These are phyloP conservation scores for Nebria brevicollis DNA, from an alignment of 2,888 invertebrate species.

Conservation along the genomic window DNA sequence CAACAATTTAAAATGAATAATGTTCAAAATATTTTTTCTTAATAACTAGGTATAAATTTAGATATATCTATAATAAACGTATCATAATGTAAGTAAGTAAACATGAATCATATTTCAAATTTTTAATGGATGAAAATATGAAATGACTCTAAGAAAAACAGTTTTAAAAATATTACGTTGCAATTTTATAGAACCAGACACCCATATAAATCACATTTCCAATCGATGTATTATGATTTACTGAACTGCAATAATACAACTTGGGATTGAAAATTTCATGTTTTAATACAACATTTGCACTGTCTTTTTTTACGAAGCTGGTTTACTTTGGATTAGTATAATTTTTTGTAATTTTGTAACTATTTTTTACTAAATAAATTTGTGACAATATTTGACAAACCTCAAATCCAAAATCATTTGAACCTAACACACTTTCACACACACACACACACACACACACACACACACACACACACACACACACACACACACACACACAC, in stretches of 20 bases:
- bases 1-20: too few species aligned
- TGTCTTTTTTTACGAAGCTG: not conserved
- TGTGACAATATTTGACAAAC: too few species aligned
- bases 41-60: not conserved
- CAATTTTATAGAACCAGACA: not conserved
- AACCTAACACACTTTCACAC: too few species aligned
- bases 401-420: too few species aligned
- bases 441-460: too few species aligned
- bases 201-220: not conserved
- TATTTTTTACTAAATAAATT: too few species aligned
- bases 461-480: too few species aligned
- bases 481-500: too few species aligned
- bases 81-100: not conserved
- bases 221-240: not conserved
- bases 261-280: not conserved
- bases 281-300: not conserved
- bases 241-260: not conserved
- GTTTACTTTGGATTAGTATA: too few species aligned
- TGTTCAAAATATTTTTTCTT: not conserved
- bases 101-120: not conserved
- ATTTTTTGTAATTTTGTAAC: too few species aligned
- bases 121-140: not conserved
- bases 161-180: not conserved
- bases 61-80: not conserved
- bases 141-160: not conserved